Evolutionary conservation across 2,113 vertebrate species (phyloP).

Genomic region (Theristicus caerulescens): DNA sequence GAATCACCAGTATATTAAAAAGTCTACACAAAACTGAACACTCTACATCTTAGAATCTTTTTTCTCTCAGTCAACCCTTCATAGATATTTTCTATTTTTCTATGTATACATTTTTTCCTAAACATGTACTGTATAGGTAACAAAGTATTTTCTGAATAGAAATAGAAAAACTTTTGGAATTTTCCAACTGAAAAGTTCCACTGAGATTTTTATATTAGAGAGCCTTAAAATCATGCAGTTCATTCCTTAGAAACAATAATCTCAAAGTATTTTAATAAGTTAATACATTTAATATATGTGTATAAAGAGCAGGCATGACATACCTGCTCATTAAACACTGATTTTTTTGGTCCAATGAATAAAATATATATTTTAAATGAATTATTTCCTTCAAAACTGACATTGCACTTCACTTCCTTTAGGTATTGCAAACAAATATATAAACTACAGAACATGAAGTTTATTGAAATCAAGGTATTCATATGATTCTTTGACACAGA

Average conservation of each 20-base stretch:
- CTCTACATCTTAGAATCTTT: background rate
- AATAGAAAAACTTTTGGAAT: background rate
- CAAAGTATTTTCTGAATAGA: background rate
- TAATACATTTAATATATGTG: background rate
- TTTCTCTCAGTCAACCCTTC: background rate
- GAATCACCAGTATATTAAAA: background rate
- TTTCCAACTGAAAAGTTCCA: background rate
- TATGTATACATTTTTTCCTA: background rate
- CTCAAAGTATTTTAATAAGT: background rate
- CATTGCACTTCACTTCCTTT: background rate
- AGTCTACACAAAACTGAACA: background rate
- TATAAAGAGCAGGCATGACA: background rate
- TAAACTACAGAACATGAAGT: background rate
- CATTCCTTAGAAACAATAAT: background rate
- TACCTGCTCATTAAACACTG: background rate
- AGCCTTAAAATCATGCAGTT: background rate
- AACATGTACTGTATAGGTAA: background rate
- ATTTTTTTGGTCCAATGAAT: background rate
- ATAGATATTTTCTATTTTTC: background rate
- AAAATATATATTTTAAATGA: background rate
- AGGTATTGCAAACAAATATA: background rate
- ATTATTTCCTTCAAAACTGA: background rate
- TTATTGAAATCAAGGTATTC: background rate
- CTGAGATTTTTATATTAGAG: background rate
- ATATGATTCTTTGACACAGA: background rate